Percentiles rank a stretch among this genome's conserved stretches.
Evolutionary conservation across 2,113 vertebrate genomes (phyloP).

Genomic region (Capreolus pygargus): DNA sequence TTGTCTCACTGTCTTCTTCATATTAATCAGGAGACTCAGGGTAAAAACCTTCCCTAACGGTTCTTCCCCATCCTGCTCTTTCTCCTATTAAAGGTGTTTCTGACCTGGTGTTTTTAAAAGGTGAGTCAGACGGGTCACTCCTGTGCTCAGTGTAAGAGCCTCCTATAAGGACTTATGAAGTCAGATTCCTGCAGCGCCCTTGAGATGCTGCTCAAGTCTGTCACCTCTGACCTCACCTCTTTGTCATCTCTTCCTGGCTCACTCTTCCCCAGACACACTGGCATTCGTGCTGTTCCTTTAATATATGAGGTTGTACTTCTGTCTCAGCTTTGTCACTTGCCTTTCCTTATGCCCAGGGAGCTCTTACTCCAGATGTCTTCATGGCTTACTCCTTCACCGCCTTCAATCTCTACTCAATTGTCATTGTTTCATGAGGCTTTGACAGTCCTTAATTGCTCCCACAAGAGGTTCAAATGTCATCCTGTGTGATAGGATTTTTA

Average conservation of each 20-base stretch:
- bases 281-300: not conserved
- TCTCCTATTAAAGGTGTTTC: not conserved
- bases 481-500: not conserved
- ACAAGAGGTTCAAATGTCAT: not conserved
- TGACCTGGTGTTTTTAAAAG: not conserved
- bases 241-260: not conserved
- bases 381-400: not conserved
- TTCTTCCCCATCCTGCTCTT: not conserved
- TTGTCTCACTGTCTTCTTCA: not conserved
- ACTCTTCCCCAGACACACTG: not conserved
- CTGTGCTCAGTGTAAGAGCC: not conserved
- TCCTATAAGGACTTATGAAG: not conserved
- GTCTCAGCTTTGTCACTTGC: not conserved
- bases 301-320: not conserved
- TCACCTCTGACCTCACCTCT: not conserved
- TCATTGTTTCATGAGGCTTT: not conserved
- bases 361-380: not conserved
- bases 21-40: not conserved
- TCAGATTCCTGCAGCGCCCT: not conserved
- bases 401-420: not conserved
- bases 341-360: not conserved
- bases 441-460: not conserved
- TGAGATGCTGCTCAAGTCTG: not conserved
- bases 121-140: not conserved
- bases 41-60: not conserved